Evolutionary conservation across 2,113 vertebrate genomes (phyloP).

Genomic region (Blennius ocellaris): DNA sequence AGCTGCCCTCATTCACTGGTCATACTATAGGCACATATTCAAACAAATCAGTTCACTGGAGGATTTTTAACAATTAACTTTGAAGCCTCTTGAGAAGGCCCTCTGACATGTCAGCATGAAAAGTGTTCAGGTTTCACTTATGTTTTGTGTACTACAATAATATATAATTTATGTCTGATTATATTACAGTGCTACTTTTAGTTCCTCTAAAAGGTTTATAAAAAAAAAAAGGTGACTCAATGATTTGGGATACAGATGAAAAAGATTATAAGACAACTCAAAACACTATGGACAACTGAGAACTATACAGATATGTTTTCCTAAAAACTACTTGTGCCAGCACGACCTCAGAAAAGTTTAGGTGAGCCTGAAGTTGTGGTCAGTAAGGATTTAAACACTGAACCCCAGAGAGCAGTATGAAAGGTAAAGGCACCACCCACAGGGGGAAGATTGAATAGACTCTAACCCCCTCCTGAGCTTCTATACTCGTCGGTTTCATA

Average conservation of each 20-base stretch:
- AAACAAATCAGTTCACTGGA: slow-evolving; percentile 11
- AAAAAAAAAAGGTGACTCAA: background rate
- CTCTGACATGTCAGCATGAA: background rate
- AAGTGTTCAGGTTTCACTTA: background rate
- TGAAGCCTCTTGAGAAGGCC: slow-evolving; percentile 4
- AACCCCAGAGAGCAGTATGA: slow-evolving; percentile 27
- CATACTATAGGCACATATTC: slow-evolving; percentile 10
- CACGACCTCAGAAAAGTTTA: slow-evolving; percentile 16
- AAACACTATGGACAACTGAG: background rate
- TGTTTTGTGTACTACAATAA: background rate
- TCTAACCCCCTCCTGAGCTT: slow-evolving; percentile 29
- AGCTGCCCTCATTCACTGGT: slow-evolving; percentile 41
- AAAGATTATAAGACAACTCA: background rate
- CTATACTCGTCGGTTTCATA: slow-evolving; percentile 49
- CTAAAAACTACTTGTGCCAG: background rate
- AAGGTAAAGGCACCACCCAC: slow-evolving; percentile 33
- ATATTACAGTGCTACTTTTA: background rate
- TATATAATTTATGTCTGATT: background rate
- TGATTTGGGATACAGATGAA: background rate
- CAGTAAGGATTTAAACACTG: slow-evolving; percentile 19
- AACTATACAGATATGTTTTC: background rate
- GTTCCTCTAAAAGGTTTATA: background rate
- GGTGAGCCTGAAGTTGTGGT: slow-evolving; percentile 18
- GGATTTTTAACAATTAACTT: slow-evolving; percentile 16
- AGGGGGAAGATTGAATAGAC: slow-evolving; percentile 35